Base-by-base conservation (phyloP, 2,888 invertebrate species). In the Platycheirus rosarum region DNA sequence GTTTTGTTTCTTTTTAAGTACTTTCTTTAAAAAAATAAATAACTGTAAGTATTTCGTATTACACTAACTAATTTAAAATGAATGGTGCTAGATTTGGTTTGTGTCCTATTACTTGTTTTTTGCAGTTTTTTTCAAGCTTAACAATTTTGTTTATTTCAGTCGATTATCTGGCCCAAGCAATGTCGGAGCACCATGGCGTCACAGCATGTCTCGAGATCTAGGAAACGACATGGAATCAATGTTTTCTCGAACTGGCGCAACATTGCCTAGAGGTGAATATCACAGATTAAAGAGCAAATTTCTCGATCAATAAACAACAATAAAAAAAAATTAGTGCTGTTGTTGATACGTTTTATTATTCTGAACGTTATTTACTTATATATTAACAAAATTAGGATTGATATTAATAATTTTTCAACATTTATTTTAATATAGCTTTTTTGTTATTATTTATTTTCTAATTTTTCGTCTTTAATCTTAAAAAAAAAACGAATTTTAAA, bases 201-300 rank as follows among this genome's bases (percentile, higher is more conserved):
- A 93, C 84, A 93, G 93, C 87, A 91, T 93, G 85, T 92, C 92
- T 84, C 93, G 95, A 86, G 95, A 95, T 88, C 89, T 95, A 88
- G 93, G 93, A 87, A 92, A 93, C 55, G 95, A 95, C 88, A 94
- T 94, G 91, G 95, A 95, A 87, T 94, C 94, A 74, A 94, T 94
- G 91, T 94, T 94, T 92, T 93, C 92, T 88, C 92, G 91, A 84
- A 89, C 91, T 26, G 90, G 90, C 85, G 90, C 92, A 87, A 92
- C 93, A 86, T 91, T 93, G 91, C 95, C 95, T 85, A 92, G 94
- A 93, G 95, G 95, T 95, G 93, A 93, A 90, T 91, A 91, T 91
- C 89, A 88, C 87, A 90, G 89, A 90, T 88, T 90, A 89, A 90
- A 90, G 88, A 90, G 88, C 87, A 90, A 90, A 90, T 90, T 89